phyloP scores from a whole-genome alignment of 2,797 vertebrate species.

The Salarias fasciatus region DNA sequence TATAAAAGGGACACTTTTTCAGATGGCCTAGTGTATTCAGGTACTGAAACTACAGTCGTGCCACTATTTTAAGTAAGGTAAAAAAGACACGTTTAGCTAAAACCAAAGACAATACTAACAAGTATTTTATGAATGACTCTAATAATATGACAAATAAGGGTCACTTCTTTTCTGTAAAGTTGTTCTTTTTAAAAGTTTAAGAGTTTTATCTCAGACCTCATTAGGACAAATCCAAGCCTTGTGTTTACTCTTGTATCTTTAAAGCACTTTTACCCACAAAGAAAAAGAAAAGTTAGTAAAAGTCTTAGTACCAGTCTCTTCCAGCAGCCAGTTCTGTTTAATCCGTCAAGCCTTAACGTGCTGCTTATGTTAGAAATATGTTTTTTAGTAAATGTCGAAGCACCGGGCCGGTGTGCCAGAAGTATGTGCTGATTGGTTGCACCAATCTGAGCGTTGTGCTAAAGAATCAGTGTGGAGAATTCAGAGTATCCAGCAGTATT shows the following conservation, averaged over 20 bases:
- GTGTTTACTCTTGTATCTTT: conserved; percentile 16
- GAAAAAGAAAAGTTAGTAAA: not conserved
- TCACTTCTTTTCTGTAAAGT: too few relatives aligned
- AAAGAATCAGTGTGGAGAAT: too few relatives aligned
- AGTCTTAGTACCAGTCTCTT: not conserved
- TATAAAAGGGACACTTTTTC: conserved; percentile 31
- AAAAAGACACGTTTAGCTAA: conserved; percentile 26
- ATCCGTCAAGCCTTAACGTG: conserved; percentile 45
- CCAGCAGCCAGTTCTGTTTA: conserved; percentile 12
- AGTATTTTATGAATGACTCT: not conserved
- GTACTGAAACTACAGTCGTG: conserved; percentile 17
- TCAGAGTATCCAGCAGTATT: too few relatives aligned
- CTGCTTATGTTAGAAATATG: conserved; percentile 14
- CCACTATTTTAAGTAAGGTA: conserved; percentile 1
- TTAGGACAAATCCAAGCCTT: conserved; percentile 10
- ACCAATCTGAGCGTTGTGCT: too few relatives aligned
- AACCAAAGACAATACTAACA: conserved; percentile 71
- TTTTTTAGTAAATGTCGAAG: conserved; percentile 38
- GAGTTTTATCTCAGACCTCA: conserved; percentile 20
- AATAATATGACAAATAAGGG: too few relatives aligned
- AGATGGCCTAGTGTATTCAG: conserved; percentile 13
- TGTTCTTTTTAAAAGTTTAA: conserved; percentile 13
- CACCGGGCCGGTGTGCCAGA: conserved; percentile 16
- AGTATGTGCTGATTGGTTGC: too few relatives aligned
- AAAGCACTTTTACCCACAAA: conserved; percentile 38